Conservation (phyloP, 1,140 invertebrate genomes). For the Trichonephila inaurata region DNA sequence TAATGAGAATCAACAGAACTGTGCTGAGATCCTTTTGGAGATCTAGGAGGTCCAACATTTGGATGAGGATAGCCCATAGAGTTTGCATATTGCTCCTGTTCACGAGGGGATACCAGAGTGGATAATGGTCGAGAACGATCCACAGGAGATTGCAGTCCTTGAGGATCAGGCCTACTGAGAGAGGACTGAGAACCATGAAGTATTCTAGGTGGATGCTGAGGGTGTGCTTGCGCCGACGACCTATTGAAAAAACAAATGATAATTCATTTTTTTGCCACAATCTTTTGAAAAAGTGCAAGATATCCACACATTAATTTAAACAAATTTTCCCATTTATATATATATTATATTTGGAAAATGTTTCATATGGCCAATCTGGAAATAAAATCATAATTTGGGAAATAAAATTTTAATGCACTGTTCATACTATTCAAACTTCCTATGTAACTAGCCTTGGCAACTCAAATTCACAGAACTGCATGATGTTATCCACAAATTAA, state of each 20-base stretch:
- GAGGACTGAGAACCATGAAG: slow-evolving; percentile 78
- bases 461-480: too few species aligned
- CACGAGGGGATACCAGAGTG: slow-evolving; percentile 82
- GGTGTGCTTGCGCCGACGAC: slow-evolving; percentile 53
- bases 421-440: too few species aligned
- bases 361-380: too few species aligned
- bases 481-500: too few species aligned
- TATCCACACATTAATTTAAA: too few species aligned
- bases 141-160: slow-evolving; percentile 78
- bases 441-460: too few species aligned
- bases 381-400: too few species aligned
- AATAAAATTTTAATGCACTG: too few species aligned
- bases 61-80: slow-evolving; percentile 71
- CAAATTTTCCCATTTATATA: too few species aligned
- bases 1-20: slow-evolving; percentile 48
- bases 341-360: too few species aligned
- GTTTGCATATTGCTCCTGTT: slow-evolving; percentile 77
- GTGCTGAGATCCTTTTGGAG: slow-evolving; percentile 51
- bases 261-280: too few species aligned
- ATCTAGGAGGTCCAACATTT: slow-evolving; percentile 57
- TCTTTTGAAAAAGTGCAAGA: too few species aligned
- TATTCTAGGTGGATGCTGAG: slow-evolving; percentile 58
- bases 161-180: slow-evolving; percentile 77
- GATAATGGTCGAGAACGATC: slow-evolving; percentile 83
- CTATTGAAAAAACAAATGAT: neutral